Percentiles rank a stretch among this genome's conserved stretches.
Conservation (phyloP, 2,888 invertebrate genomes). For the Dolichopus griseipennis region DNA sequence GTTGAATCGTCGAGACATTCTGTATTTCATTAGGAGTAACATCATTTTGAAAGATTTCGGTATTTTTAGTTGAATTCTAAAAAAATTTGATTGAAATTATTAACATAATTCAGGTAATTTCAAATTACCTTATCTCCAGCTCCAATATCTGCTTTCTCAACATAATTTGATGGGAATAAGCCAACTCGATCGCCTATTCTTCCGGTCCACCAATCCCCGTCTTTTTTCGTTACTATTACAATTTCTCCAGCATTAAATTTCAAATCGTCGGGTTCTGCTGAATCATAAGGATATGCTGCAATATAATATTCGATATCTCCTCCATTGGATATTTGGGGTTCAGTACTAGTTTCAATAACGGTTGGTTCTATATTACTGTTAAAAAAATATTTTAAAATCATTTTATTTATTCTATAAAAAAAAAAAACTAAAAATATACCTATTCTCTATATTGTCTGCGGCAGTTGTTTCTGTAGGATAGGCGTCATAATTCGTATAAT, state of each 20-base stretch:
- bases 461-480: conserved; percentile 35
- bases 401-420: not conserved
- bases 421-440: conserved; percentile 13
- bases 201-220: conserved; percentile 99
- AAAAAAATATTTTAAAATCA: not conserved
- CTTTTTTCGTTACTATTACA: conserved; percentile 76
- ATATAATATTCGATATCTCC: conserved; percentile 66
- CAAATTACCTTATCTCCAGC: conserved; percentile 15
- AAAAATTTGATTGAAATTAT: too few relatives aligned
- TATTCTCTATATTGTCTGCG: conserved; percentile 47
- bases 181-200: conserved; percentile 71
- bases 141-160: conserved; percentile 57
- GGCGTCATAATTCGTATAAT: conserved; percentile 29
- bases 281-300: conserved; percentile 83
- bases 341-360: conserved; percentile 25
- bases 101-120: too few relatives aligned
- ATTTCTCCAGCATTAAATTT: conserved; percentile 79
- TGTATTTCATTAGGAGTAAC: not conserved
- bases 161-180: conserved; percentile 97
- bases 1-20: conserved; percentile 15
- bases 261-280: conserved; percentile 83
- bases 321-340: conserved; percentile 24
- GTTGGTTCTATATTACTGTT: conserved; percentile 17
- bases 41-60: not conserved
- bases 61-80: not conserved